These are phyloP conservation scores for Tadarida brasiliensis DNA, from an alignment of 2,797 vertebrate genomes.

Conservation along the genomic window DNA sequence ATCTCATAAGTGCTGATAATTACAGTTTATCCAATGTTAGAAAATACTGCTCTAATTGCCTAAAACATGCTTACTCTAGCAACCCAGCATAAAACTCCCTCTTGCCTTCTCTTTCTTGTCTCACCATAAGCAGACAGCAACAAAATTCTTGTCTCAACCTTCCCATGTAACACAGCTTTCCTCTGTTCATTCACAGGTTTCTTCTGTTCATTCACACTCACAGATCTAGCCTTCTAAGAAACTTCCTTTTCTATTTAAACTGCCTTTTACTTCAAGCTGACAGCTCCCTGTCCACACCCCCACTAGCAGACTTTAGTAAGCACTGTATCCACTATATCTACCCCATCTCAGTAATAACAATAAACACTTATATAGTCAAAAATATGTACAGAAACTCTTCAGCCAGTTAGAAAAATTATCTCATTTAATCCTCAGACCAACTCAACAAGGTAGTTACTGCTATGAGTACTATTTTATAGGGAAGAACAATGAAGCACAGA, in stretches of 20 bases:
- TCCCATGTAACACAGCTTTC: background rate
- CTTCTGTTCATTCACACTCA: background rate
- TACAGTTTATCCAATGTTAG: constrained; percentile 35
- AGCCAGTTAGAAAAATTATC: background rate
- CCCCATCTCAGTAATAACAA: background rate
- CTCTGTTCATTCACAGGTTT: background rate
- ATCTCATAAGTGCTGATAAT: background rate
- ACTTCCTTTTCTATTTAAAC: background rate
- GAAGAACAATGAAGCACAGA: background rate
- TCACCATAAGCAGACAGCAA: background rate
- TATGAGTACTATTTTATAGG: background rate
- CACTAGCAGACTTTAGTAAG: background rate
- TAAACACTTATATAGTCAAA: background rate
- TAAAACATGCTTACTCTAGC: background rate
- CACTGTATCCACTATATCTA: too few species aligned
- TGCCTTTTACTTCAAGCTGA: background rate
- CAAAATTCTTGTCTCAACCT: background rate
- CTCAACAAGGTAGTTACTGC: background rate
- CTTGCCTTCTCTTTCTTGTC: background rate
- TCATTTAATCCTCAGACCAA: background rate
- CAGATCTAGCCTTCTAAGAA: background rate
- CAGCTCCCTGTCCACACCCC: background rate
- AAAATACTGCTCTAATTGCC: constrained; percentile 37
- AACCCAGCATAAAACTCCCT: background rate
- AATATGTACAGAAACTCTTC: background rate